Conservation (phyloP, 2,113 vertebrate species). For the Paradoxurus hermaphroditus region DNA sequence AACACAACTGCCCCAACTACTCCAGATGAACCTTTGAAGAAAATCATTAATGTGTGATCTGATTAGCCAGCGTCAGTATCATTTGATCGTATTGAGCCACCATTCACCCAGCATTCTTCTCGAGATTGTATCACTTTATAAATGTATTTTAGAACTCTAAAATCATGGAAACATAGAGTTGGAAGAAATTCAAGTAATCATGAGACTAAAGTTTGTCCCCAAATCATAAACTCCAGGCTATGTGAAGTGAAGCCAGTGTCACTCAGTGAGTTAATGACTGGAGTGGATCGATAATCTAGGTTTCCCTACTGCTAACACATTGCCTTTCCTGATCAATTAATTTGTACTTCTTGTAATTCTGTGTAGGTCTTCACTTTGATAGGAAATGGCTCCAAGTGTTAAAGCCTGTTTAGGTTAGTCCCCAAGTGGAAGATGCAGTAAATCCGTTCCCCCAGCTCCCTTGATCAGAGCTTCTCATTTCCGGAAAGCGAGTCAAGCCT, state of each 20-base stretch:
- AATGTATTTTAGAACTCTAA: background rate
- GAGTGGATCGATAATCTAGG: background rate
- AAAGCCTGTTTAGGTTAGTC: background rate
- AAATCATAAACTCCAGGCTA: background rate
- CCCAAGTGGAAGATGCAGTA: background rate
- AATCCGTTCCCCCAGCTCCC: rapidly evolving
- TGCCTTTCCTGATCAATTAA: background rate
- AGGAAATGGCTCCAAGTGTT: background rate
- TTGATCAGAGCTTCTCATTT: background rate
- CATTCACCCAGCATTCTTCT: background rate
- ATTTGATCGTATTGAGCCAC: background rate
- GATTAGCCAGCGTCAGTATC: background rate
- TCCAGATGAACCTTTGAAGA: background rate
- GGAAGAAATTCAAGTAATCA: background rate
- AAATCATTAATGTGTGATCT: background rate
- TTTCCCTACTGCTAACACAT: background rate
- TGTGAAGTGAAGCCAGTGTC: background rate
- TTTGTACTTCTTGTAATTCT: background rate
- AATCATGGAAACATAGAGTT: background rate
- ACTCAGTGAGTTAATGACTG: background rate
- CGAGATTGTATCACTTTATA: background rate
- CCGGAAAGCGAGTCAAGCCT: background rate
- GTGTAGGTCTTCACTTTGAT: background rate
- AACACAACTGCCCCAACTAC: background rate
- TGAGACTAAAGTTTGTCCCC: background rate